phyloP scores from a whole-genome alignment of 1,140 invertebrate species.

The Macrosteles quadrilineatus region DNA sequence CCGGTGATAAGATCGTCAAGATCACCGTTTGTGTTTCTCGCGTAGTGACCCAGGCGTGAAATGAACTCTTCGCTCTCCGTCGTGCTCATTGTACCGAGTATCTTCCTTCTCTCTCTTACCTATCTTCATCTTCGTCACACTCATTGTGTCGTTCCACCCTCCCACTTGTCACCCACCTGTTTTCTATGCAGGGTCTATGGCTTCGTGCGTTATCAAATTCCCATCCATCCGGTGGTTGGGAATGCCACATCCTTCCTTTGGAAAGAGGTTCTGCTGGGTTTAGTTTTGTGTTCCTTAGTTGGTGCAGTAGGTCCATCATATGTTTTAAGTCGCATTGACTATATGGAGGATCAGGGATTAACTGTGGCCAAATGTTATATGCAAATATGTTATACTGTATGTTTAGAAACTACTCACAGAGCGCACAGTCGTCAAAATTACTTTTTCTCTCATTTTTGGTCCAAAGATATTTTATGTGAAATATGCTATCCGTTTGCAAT shows the following conservation, averaged over 20 bases:
- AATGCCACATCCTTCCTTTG: slow-evolving; percentile 3
- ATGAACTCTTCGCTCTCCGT: not conserved
- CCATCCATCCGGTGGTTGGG: slow-evolving; percentile 1
- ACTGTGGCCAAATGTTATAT: no score
- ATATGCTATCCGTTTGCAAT: no score
- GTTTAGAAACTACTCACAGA: no score
- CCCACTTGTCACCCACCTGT: slow-evolving; percentile 7
- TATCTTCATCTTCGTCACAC: not conserved
- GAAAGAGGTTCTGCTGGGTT: no score
- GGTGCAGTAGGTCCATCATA: no score
- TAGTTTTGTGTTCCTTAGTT: no score
- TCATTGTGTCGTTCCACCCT: not conserved
- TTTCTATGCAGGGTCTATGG: slow-evolving; percentile 5
- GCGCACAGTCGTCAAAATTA: no score
- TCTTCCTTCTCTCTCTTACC: not conserved
- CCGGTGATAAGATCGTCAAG: not conserved
- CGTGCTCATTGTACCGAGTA: not conserved
- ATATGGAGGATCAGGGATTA: no score
- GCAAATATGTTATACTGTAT: no score
- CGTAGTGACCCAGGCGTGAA: not conserved
- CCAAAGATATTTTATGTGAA: no score
- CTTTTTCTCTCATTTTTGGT: no score
- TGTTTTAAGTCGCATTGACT: no score
- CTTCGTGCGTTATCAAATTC: slow-evolving; percentile 12
- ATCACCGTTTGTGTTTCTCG: not conserved